Conservation (phyloP, 2,888 invertebrate genomes). For the Cordilura impudica region DNA sequence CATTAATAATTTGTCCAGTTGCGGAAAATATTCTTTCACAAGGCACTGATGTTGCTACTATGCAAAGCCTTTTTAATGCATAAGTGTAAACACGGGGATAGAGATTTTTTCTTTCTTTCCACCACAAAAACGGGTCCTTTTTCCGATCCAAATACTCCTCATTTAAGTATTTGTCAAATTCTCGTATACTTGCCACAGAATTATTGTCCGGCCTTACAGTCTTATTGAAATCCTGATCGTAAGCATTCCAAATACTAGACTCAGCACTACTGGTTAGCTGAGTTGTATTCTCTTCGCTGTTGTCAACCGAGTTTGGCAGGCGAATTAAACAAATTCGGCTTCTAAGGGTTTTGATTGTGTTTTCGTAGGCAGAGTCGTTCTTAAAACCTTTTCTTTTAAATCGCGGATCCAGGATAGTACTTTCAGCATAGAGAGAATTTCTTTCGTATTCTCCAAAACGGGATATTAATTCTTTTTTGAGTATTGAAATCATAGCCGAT, state of each 20-base stretch:
- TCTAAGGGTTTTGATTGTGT: background rate
- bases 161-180: conserved; percentile 33
- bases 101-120: conserved; percentile 23
- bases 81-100: conserved; percentile 23
- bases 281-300: too few relatives aligned
- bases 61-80: conserved; percentile 19
- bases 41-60: too few relatives aligned
- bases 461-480: conserved; percentile 12
- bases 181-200: background rate
- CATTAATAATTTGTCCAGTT: background rate
- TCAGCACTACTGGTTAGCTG: too few relatives aligned
- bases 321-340: background rate
- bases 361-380: background rate
- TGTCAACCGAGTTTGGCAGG: background rate
- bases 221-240: conserved; percentile 11
- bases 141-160: conserved; percentile 23
- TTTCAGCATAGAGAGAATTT: too few relatives aligned
- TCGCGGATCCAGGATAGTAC: too few relatives aligned
- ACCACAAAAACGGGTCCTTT: conserved; percentile 24
- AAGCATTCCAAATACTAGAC: conserved; percentile 13
- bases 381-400: too few relatives aligned
- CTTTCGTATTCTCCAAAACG: too few relatives aligned
- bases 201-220: conserved; percentile 24
- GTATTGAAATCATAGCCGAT: background rate
- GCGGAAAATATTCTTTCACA: too few relatives aligned